A percentile compares a stretch with the other conserved stretches of the same genome.
phyloP scores from a whole-genome alignment of 2,113 vertebrate species.

The Desmodus rotundus region DNA sequence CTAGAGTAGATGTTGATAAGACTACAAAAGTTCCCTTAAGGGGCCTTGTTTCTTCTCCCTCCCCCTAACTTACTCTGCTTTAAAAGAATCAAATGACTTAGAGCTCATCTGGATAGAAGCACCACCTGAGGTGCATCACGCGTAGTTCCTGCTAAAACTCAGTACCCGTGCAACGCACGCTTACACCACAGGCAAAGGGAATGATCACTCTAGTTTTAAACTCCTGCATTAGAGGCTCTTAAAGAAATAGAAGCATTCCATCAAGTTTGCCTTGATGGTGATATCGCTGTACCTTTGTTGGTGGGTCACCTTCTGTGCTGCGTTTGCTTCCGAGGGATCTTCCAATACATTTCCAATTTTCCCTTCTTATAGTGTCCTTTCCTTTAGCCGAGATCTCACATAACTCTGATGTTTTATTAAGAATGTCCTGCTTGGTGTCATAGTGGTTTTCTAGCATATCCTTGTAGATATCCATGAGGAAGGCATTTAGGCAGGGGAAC shows the following conservation, averaged over 20 bases:
- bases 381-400: slow-evolving; percentile 90
- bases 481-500: slow-evolving; percentile 93
- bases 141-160: slow-evolving; percentile 58
- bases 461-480: slow-evolving; percentile 95
- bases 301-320: slow-evolving; percentile 76
- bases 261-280: slow-evolving; percentile 1
- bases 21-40: not conserved
- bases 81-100: slow-evolving; percentile 15
- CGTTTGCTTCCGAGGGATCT: slow-evolving; percentile 87
- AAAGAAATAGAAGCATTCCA: slow-evolving; percentile 39
- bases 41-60: not conserved
- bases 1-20: not conserved
- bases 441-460: slow-evolving; percentile 89
- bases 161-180: slow-evolving; percentile 6
- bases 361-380: slow-evolving; percentile 93
- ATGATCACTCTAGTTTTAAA: slow-evolving; percentile 34
- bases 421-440: slow-evolving; percentile 79
- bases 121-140: not conserved
- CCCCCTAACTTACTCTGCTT: slow-evolving; percentile 39
- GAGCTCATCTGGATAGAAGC: slow-evolving; percentile 52
- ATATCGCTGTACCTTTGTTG: slow-evolving; percentile 69
- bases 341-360: slow-evolving; percentile 94
- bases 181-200: slow-evolving; percentile 42
- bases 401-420: slow-evolving; percentile 90
- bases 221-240: slow-evolving; percentile 43